These are phyloP conservation scores for Ctenomys sociabilis DNA, from an alignment of 2,113 vertebrate genomes.

Conservation along the genomic window DNA sequence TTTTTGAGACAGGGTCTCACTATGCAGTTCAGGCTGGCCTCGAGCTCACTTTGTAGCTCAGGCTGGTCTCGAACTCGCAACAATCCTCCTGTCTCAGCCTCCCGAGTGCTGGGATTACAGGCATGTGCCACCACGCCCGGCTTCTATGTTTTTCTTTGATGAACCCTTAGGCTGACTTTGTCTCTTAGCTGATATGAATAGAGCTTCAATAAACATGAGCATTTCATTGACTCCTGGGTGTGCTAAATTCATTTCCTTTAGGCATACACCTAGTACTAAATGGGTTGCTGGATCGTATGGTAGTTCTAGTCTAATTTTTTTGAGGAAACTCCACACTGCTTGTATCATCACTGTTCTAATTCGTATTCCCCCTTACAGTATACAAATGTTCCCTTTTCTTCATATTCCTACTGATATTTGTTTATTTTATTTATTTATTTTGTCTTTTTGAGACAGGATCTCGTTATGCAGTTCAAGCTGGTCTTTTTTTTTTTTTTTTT, in stretches of 20 bases:
- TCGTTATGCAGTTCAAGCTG: too few relatives aligned
- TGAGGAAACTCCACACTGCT: background rate
- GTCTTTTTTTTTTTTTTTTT: too few relatives aligned
- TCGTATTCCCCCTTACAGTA: background rate
- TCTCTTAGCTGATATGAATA: background rate
- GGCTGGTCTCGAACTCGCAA: too few relatives aligned
- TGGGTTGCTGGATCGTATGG: background rate
- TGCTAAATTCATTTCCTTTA: background rate
- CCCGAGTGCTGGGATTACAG: too few relatives aligned
- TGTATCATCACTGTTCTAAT: background rate
- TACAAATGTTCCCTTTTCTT: background rate
- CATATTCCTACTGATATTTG: background rate
- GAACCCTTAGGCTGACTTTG: background rate
- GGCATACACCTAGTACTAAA: background rate
- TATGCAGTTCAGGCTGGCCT: too few relatives aligned
- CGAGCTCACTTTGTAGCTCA: too few relatives aligned
- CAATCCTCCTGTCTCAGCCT: too few relatives aligned
- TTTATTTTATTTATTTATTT: background rate
- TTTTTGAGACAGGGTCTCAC: too few relatives aligned
- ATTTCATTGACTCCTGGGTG: background rate
- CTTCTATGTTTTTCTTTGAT: too few relatives aligned
- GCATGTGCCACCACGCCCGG: too few relatives aligned
- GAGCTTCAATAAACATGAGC: background rate
- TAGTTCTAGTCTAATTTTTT: background rate
- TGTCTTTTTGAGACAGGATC: too few relatives aligned